A percentile compares a stretch with the other conserved stretches of the same genome.
Conservation (phyloP, 1,140 invertebrate species). For the Nymphalis io region DNA sequence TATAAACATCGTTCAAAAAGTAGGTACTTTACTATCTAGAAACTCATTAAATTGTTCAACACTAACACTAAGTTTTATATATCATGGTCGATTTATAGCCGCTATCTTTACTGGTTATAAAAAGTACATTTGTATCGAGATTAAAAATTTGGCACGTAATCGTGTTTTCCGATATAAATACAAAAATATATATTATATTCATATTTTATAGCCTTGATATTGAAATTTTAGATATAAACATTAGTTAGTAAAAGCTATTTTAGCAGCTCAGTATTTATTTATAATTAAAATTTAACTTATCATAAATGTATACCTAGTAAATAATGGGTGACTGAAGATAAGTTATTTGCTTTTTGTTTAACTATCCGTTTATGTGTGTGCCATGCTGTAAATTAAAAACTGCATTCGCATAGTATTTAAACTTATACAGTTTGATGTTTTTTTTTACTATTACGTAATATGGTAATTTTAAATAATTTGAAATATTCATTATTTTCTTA, state of each 20-base stretch:
- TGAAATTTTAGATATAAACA: not conserved
- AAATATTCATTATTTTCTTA: no score
- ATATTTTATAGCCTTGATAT: no score
- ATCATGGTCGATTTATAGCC: not conserved
- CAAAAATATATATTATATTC: no score
- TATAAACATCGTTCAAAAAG: not conserved
- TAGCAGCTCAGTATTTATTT: not conserved
- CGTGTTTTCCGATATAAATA: not conserved
- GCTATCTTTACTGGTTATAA: conserved; percentile 2
- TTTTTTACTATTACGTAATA: no score
- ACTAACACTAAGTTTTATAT: not conserved
- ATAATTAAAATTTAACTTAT: not conserved
- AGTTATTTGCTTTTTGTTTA: no score
- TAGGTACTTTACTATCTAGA: not conserved
- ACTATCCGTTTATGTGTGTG: no score
- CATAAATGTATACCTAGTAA: not conserved
- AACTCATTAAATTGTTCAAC: not conserved
- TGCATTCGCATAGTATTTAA: no score
- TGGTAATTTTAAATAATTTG: no score
- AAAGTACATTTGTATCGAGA: not conserved
- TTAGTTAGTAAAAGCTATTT: not conserved
- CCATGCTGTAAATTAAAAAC: no score
- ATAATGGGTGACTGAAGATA: no score
- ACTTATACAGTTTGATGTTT: no score
- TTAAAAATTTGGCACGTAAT: conserved; percentile 1